Evolutionary conservation across 2,797 vertebrate genomes (phyloP), one percentile per base, ranked within the genome.

Genomic region (Tadarida brasiliensis): DNA sequence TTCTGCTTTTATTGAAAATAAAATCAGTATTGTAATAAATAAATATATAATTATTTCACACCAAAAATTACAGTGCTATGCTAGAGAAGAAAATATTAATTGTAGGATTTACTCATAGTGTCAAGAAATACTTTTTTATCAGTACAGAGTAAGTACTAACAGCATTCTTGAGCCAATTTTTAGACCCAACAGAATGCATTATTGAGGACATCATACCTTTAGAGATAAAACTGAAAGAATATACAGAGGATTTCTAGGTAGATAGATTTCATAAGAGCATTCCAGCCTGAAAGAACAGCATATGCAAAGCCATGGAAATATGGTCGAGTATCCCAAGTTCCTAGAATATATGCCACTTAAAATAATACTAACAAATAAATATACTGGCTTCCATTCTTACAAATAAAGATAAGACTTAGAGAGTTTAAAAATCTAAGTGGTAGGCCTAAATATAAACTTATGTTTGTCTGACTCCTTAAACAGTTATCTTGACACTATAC

Each of bases 11-110:
- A 99, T 99, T 99, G 99, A 99, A 99, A 99, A 99, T 98, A 98
- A 99, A 98, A 98, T 98, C 95, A 98, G 97, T 94, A 99, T 98
- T 99, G 98, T 99, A 99, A 99, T 99, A 99, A 99, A 99, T 99
- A 99, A 99, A 99, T 98, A 98, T 98, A 98, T 98, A 99, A 99
- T 99, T 98, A 98, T 99, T 98, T 98, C 98, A 96, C 98, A 67
- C 30, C 33, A 97, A 98, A 97, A 98, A 96, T 92, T 97, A 98
- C 98, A 99, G 96, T 98, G 96, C 97, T 96, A 97, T 98, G 98
- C 98, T 98, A 97, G 97, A 97, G 98, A 98, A 97, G 98, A 98
- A 98, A 98, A 99, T 98, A 98, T 97, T 98, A 98, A 97, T 73
- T 98, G 97, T 98, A 97, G 98, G 96, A 98, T 97, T 98, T 97